These are phyloP conservation scores for Itoplectis maculator DNA, from an alignment of 2,888 invertebrate species.

Conservation along the genomic window DNA sequence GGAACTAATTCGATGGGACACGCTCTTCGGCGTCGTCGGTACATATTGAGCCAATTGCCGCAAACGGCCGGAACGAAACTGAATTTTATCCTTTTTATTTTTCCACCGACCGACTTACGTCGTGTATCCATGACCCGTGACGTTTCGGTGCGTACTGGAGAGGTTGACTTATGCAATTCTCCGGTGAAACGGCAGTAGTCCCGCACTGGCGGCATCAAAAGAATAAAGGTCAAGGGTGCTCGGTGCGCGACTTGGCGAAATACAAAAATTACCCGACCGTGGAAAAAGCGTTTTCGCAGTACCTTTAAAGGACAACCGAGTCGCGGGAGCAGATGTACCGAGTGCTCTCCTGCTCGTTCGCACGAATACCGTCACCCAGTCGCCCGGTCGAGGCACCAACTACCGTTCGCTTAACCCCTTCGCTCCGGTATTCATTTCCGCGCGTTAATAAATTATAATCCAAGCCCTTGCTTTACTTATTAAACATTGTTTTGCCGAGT, in stretches of 20 bases:
- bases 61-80: conserved; percentile 49
- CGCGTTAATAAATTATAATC: not conserved
- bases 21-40: conserved; percentile 45
- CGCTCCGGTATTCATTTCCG: not conserved
- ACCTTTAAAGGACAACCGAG: conserved; percentile 46
- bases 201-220: conserved; percentile 16
- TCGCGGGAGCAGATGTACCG: conserved; percentile 1
- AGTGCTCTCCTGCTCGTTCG: conserved; percentile 13
- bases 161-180: conserved; percentile 44
- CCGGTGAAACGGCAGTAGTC: conserved; percentile 19
- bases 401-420: not conserved
- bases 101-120: conserved; percentile 3
- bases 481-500: not conserved
- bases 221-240: conserved; percentile 58
- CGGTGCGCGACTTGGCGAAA: conserved; percentile 30
- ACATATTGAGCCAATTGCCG: conserved; percentile 46
- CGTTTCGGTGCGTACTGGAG: conserved; percentile 18
- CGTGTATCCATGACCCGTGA: conserved; percentile 26
- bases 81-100: conserved; percentile 13
- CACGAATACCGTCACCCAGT: not conserved
- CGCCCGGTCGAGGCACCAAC: not conserved
- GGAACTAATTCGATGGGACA: conserved; percentile 40
- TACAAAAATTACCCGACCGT: conserved; percentile 52
- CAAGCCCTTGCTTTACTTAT: not conserved
- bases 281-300: conserved; percentile 64